A percentile compares a stretch with the other conserved stretches of the same genome.
Evolutionary conservation across 2,888 invertebrate species (phyloP).

Genomic region (Lasioglossum lativentre): DNA sequence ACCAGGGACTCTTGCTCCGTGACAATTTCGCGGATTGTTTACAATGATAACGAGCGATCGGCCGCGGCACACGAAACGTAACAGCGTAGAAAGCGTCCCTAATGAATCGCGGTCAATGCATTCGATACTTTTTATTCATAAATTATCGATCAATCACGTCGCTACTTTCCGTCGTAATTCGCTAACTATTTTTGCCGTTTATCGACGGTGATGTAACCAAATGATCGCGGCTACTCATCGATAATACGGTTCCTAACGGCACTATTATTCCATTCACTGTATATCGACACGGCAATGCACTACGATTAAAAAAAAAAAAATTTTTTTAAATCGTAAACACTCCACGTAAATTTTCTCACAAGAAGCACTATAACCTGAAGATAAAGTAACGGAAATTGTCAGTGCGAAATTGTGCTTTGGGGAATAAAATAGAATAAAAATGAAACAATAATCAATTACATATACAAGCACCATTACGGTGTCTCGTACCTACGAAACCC

Average conservation of each 20-base stretch:
- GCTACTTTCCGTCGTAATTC: not conserved
- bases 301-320: not conserved
- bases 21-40: not conserved
- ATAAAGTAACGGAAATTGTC: not conserved
- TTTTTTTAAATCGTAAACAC: too few species aligned
- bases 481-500: conserved; percentile 59
- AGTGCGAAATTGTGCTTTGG: not conserved
- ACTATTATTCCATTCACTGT: not conserved
- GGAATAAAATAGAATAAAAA: not conserved
- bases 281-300: not conserved
- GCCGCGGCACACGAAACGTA: too few species aligned
- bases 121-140: not conserved
- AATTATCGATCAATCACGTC: not conserved
- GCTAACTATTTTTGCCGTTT: not conserved
- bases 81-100: not conserved
- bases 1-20: conserved; percentile 4
- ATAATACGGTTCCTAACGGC: not conserved
- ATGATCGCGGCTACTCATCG: not conserved
- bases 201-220: not conserved
- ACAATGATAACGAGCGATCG: not conserved
- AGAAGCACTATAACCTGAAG: conserved; percentile 2
- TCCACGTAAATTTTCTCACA: not conserved
- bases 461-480: conserved; percentile 4
- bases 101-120: not conserved
- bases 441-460: not conserved